Evolutionary conservation across 1,140 invertebrate species (phyloP), one percentile per base, ranked within the genome.

Genomic region (Neotoxoptera formosana): DNA sequence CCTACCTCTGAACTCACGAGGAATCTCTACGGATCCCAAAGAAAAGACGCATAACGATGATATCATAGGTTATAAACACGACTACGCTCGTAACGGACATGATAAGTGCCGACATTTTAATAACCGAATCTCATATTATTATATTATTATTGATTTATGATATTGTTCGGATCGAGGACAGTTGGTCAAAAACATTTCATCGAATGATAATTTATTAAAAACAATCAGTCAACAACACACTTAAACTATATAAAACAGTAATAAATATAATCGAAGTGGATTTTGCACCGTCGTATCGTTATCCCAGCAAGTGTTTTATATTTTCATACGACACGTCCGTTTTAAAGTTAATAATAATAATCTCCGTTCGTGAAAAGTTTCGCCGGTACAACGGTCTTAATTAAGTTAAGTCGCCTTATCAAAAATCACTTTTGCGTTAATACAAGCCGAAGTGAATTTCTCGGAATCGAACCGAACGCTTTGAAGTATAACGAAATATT

Each of bases 331-430:
- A 76, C 30, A 76, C 60, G 60, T 76, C 60, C 60, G 1, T 34
- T n/a, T n/a, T 76, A n/a, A 76, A 76, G 60, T 76, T 76, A n/a
- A 76, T 76, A 76, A 76, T 76, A 76, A 76, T 76, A 76, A 76
- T 76, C 60, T n/a, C n/a, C 60, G 30, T n/a, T 76, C n/a, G 60
- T 76, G n/a, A n/a, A 76, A 76, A n/a, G n/a, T 76, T 76, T 76
- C n/a, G 14, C 23, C n/a, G 4, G 30, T n/a, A 76, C 4, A 67
- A n/a, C 3, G 30, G 17, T 76, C 17, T 76, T 76, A 76, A 76
- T 76, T n/a, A 76, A 76, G 0, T n/a, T n/a, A 76, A 76, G 4
- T 34, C 30, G n/a, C 14, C 14, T 76, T 20, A 76, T 17, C 60
- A 76, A 76, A 76, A 76, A 76, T 76, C n/a, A 76, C n/a, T 76